phyloP scores from a whole-genome alignment of 2,888 invertebrate genomes.

The Neocrepidodera transversa region DNA sequence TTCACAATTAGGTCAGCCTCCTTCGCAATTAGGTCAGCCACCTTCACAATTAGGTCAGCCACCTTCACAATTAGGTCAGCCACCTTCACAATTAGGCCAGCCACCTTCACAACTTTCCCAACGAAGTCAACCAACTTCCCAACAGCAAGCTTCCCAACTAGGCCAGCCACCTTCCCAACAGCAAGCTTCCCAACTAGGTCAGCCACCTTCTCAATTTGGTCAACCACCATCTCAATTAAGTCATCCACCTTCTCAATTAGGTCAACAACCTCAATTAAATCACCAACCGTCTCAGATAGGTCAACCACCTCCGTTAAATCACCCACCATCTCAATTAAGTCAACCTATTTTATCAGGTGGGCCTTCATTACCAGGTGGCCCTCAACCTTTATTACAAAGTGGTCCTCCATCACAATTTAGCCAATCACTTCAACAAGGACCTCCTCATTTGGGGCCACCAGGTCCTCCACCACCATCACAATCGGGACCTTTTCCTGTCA shows the following conservation, averaged over 20 bases:
- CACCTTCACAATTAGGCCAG: slow-evolving; percentile 8
- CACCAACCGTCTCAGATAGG: not conserved
- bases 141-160: slow-evolving; percentile 1
- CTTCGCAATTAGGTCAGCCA: slow-evolving; percentile 15
- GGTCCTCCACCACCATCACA: not conserved
- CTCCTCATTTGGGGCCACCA: slow-evolving; percentile 30
- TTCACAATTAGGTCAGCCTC: not conserved
- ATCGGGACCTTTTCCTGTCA: not conserved
- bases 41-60: slow-evolving; percentile 19
- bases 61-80: slow-evolving; percentile 27
- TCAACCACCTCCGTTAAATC: not conserved
- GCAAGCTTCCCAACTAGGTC: slow-evolving; percentile 18
- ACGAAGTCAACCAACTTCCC: not conserved
- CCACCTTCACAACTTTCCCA: not conserved
- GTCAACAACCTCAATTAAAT: slow-evolving; percentile 1
- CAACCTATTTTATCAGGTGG: slow-evolving; percentile 6
- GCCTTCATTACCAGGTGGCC: not conserved
- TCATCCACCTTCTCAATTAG: slow-evolving; percentile 22
- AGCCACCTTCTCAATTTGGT: slow-evolving; percentile 3
- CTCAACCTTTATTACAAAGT: not conserved
- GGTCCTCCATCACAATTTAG: not conserved
- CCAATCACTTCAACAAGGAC: slow-evolving; percentile 10
- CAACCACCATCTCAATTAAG: slow-evolving; percentile 19
- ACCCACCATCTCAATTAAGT: not conserved
- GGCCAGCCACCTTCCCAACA: slow-evolving; percentile 3